Base-by-base conservation (phyloP, 2,113 vertebrate species). In the Dicrurus megarhynchus region DNA sequence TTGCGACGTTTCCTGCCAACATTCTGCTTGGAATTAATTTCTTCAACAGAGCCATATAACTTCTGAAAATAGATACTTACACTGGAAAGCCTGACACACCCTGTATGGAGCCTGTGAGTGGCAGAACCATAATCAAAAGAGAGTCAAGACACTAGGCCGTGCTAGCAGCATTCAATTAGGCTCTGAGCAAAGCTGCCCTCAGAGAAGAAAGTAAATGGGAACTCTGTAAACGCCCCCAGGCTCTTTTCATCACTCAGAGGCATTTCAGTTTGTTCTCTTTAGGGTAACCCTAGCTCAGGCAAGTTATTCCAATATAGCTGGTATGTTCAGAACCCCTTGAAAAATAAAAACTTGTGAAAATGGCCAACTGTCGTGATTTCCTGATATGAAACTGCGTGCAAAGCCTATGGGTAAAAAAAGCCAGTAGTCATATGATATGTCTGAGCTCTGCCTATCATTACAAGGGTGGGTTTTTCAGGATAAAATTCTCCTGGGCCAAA, bases 11-110 rank as follows among this genome's bases (percentile, higher is more conserved):
- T 95, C 83, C 76, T 97, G 93, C 68, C 95, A 96, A 75, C 18
- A 7, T 90, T 92, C 88, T 93, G 79, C 65, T 77, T 92, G 92
- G 83, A 20, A 19, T 75, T 44, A 86, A 89, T 82, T 92, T 89
- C 79, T 86, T 57, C 82, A 93, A 84, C 73, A 68, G 75, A 95
- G 85, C 69, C 75, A 87, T 44, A 16, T 12, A 89, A 90, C 90
- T 92, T 92, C 96, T 95, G 90, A 96, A 96, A 97, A 96, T 94
- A 94, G 90, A 71, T 52, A 59, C 73, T 90, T 87, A 63, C 13
- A 24, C 39, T 68, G 87, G 68, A 79, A 89, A 92, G 78, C 69
- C 46, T 94, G 87, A 90, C 93, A 94, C 88, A 67, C 92, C 92
- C 86, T 92, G 22, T 50, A 68, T 71, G 88, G 92, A 92, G 86